These are phyloP conservation scores for Drosophila pegasa DNA, from an alignment of 2,888 invertebrate genomes.

Conservation along the genomic window DNA sequence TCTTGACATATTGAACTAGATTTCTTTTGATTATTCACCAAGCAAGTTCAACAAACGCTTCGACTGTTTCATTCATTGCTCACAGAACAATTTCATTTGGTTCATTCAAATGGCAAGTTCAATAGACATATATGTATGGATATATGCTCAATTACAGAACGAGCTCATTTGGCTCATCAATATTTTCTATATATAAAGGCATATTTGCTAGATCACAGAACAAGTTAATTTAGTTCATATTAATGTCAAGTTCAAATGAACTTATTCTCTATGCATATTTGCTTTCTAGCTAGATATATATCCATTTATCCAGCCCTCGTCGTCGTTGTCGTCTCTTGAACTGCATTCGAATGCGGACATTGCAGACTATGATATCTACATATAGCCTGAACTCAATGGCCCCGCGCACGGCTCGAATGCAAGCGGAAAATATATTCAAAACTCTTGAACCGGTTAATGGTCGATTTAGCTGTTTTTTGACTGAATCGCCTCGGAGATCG, in stretches of 20 bases:
- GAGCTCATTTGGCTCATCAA: no score
- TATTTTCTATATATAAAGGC: no score
- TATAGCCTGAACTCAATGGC: conserved; percentile 40
- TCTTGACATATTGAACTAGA: not conserved
- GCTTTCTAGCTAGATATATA: not conserved
- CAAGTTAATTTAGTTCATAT: not conserved
- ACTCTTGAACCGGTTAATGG: conserved; percentile 63
- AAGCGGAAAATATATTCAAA: conserved; percentile 5
- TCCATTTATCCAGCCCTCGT: conserved; percentile 5
- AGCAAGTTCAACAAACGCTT: not conserved
- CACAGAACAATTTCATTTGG: not conserved
- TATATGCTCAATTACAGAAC: no score
- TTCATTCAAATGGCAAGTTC: not conserved
- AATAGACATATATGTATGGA: no score
- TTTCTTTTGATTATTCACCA: not conserved
- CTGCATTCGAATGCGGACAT: conserved; percentile 42
- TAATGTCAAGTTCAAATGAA: not conserved
- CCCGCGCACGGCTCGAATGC: conserved; percentile 7
- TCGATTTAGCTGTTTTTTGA: conserved; percentile 71
- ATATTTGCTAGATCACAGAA: no score
- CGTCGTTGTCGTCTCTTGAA: not conserved
- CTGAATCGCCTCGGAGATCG: conserved; percentile 35
- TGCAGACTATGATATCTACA: conserved; percentile 5
- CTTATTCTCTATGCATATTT: not conserved
- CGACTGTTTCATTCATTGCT: not conserved